Evolutionary conservation across 2,888 invertebrate species (phyloP).

Genomic region (Plebejus melissa): DNA sequence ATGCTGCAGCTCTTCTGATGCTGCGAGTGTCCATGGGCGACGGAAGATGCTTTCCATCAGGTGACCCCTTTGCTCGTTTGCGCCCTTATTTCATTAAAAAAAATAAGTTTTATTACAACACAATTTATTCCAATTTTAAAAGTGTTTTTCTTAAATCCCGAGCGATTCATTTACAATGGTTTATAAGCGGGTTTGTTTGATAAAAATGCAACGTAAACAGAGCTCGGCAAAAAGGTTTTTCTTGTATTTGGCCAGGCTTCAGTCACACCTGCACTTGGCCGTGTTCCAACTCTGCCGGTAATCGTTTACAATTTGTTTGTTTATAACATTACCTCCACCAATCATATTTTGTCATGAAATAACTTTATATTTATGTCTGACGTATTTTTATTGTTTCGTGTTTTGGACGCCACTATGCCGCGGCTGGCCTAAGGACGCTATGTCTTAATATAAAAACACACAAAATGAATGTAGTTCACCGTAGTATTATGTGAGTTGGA

Average conservation of each 20-base stretch:
- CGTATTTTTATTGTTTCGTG: conserved; percentile 5
- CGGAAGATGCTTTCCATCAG: too few relatives aligned
- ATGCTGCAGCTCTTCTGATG: too few relatives aligned
- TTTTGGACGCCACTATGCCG: neutral
- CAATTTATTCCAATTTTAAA: neutral
- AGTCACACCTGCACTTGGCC: conserved; percentile 27
- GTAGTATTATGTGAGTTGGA: neutral
- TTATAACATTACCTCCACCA: conserved; percentile 32
- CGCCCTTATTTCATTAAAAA: too few relatives aligned
- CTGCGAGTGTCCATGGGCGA: too few relatives aligned
- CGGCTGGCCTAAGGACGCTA: neutral
- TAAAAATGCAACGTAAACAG: conserved; percentile 23
- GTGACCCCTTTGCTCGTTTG: too few relatives aligned
- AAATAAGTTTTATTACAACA: too few relatives aligned
- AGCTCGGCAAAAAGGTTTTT: conserved; percentile 17
- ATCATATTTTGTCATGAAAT: conserved; percentile 29
- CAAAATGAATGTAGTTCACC: neutral
- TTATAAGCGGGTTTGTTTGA: conserved; percentile 15
- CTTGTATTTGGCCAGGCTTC: conserved; percentile 29
- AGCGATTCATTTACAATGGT: neutral
- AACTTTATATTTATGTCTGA: neutral
- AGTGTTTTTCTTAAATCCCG: neutral
- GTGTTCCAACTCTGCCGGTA: conserved; percentile 35
- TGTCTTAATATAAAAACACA: neutral
- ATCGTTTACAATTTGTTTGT: conserved; percentile 34